These are phyloP conservation scores for Anguilla obscura DNA, from an alignment of 2,797 vertebrate genomes.

Conservation along the genomic window DNA sequence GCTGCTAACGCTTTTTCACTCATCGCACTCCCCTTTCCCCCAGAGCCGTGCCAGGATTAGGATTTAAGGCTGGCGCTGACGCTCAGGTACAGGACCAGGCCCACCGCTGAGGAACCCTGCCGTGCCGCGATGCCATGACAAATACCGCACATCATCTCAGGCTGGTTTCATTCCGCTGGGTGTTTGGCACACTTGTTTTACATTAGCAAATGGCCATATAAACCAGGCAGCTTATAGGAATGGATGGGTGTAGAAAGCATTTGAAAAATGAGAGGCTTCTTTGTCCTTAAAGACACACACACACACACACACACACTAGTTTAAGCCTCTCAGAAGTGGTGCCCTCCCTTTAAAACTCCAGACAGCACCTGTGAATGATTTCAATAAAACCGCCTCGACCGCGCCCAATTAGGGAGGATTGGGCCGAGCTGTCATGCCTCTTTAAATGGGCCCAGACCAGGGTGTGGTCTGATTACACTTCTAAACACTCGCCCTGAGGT, in stretches of 20 bases:
- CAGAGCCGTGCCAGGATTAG: neutral
- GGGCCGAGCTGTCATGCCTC: conserved; percentile 44
- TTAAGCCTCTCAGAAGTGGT: conserved; percentile 46
- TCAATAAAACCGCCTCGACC: conserved; percentile 54
- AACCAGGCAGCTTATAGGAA: conserved; percentile 39
- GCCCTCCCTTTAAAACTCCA: conserved; percentile 45
- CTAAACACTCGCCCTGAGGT: neutral
- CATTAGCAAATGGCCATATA: conserved; percentile 33
- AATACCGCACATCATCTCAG: neutral
- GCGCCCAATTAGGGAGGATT: conserved; percentile 54
- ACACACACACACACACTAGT: conserved; percentile 31
- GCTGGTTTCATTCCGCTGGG: conserved; percentile 1
- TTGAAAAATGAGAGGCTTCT: conserved; percentile 45
- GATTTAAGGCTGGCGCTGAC: neutral
- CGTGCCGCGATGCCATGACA: neutral
- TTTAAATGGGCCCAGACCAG: conserved; percentile 37
- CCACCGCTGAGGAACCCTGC: neutral
- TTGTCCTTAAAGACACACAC: conserved; percentile 41
- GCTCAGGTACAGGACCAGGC: neutral
- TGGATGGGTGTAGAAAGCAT: conserved; percentile 24
- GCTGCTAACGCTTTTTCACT: conserved; percentile 12
- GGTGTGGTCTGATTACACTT: conserved; percentile 36
- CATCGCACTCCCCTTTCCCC: neutral
- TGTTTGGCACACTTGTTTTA: conserved; percentile 27
- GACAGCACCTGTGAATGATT: conserved; percentile 57